Conservation (phyloP, 2,113 vertebrate species). For the Anhinga anhinga region DNA sequence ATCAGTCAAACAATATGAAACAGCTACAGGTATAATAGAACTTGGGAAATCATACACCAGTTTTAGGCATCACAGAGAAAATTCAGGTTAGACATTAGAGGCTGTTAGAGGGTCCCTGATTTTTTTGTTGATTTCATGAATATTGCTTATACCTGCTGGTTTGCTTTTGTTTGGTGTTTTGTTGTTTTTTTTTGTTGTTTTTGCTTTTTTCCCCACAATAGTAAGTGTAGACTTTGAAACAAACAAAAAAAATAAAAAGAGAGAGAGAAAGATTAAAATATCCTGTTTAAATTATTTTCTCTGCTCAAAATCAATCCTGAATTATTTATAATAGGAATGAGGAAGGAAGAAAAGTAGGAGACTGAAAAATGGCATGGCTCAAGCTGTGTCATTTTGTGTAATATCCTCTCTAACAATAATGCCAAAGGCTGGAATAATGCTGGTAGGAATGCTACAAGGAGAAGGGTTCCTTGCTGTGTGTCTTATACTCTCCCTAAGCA, state of each 20-base stretch:
- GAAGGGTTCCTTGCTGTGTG: background rate
- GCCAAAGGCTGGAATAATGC: background rate
- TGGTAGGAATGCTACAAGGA: background rate
- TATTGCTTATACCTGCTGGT: background rate
- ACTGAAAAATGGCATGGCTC: background rate
- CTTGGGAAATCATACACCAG: background rate
- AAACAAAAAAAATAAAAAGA: background rate
- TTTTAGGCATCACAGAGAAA: background rate
- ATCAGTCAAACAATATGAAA: background rate
- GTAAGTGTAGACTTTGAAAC: background rate
- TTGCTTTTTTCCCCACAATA: background rate
- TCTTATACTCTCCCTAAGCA: background rate
- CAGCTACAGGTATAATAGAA: background rate
- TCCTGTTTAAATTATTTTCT: conserved; percentile 2
- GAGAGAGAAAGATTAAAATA: background rate
- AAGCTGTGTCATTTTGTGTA: background rate
- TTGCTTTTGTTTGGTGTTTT: background rate
- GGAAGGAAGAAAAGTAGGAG: background rate
- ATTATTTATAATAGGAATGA: background rate
- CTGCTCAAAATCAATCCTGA: background rate
- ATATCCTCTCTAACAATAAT: background rate
- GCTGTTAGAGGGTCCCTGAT: background rate
- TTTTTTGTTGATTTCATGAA: background rate
- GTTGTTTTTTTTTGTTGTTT: too few relatives aligned
- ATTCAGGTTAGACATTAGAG: background rate